Evolutionary conservation across 37 sponge, comb jelly and placozoan genomes (phyloP), one percentile per base, ranked within the genome.

Genomic region (Ianthella basta): DNA sequence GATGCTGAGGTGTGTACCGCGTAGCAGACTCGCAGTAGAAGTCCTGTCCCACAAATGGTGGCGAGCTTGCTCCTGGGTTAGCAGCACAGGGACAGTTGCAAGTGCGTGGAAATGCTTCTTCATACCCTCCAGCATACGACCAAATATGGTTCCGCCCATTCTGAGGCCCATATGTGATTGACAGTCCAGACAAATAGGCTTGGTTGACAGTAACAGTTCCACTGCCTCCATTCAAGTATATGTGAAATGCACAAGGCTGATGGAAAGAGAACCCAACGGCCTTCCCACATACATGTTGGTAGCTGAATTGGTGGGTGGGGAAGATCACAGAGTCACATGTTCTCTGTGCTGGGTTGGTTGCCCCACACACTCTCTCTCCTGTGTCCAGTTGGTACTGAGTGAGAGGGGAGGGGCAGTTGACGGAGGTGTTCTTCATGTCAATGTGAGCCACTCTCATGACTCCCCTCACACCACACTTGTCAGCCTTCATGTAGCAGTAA

Each of bases 21-120:
- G 70, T 69, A 5, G 70, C 70, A 69, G 35, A 27, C 35, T 69
- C 70, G 70, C 70, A 69, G 34, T 69, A 69, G 70, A 32, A 69
- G 34, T 69, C 10, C 4, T 69, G 4, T 32, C 70, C 70, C 1
- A 69, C 70, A 69, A 30, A 30, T 30, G 70, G 33, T 1, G 35
- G 70, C 18, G 70, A 33, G 6, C 3, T 30, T 30, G 18, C 33
- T 69, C 70, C 35, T 30, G 70, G 70, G 70, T 18, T 0, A 4
- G 29, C 34, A 30, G 70, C 70, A 69, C 70, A 69, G 35, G 70
- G 70, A 69, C 70, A 69, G 34, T 69, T 69, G 70, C 6, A 30
- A 2, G 29, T 6, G 27, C 6, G 29, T 10, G 70, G 4, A 4
- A 30, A 4, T 13, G 1, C 32, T 29, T 69, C 70, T 29, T 30